Base-by-base conservation (phyloP, 2,888 invertebrate species). In the Lobophora halterata region DNA sequence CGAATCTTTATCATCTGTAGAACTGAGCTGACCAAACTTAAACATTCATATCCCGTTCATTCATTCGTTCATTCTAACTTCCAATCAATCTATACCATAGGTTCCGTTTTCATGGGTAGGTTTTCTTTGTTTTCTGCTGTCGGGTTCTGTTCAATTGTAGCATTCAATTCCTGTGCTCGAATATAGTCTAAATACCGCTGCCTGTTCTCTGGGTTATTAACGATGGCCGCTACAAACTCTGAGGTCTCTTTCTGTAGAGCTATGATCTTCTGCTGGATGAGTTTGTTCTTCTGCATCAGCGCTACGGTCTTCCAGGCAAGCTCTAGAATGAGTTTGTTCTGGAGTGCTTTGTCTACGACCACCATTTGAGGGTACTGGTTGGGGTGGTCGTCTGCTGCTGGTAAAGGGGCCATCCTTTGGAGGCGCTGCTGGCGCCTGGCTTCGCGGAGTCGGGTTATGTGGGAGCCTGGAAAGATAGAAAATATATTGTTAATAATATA, bases 221-320 rank as follows among this genome's bases (percentile, higher is more conserved):
- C 72, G 2, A 91, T 88, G 2, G 89, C 81, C 19, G 89, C 79
- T 8, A 92, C 88, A 51, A 91, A 92, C 39, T 90, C 88, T 2
- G 89, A 85, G 0, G 92, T 92, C 71, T 92, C 91, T 39, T 88
- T 78, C 55, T 91, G 90, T 18, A 92, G 61, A 13, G 87, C 89
- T 3, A 89, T 79, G 36, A 92, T 79, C 53, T 90, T 90, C 42
- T 89, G 85, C 54, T 92, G 91, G 38, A 92, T 82, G 21, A 90
- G 58, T 44, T 83, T 88, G 70, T 91, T 92, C 46, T 89, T 89
- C 44, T 90, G 88, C 79, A 92, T 89, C 10, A 92, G 73, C 5
- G 88, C 88, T 20, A 92, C 88, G 0, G 92, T 92, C 59, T 90
- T 90, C 68, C 90, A 83, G 2, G 91, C 91, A 3, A 92, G 88